Conservation (phyloP, 2,888 invertebrate species). For the Taphrorychus bicolor region DNA sequence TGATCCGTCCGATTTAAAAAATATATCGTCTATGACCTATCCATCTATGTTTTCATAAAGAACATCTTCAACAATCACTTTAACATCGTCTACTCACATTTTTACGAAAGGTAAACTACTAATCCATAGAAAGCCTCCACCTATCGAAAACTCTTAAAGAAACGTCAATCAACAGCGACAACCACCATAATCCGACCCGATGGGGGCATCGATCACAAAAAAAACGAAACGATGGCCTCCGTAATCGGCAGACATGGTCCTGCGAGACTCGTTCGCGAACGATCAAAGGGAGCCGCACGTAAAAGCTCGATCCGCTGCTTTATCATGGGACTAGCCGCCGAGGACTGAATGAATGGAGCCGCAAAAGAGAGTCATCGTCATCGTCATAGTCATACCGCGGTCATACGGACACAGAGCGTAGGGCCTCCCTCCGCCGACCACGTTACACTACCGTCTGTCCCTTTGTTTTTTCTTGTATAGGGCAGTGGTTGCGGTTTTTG, state of each 20-base stretch:
- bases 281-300: constrained; percentile 30
- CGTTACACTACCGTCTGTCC: neutral
- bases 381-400: neutral
- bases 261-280: constrained; percentile 23
- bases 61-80: no score
- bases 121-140: constrained; percentile 20
- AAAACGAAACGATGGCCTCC: constrained; percentile 13
- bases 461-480: neutral
- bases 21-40: no score
- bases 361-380: no score
- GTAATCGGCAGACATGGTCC: constrained; percentile 28
- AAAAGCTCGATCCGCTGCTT: constrained; percentile 21
- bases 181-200: neutral
- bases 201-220: neutral
- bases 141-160: constrained; percentile 5
- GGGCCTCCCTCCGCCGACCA: neutral
- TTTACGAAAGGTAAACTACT: neutral
- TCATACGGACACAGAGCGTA: neutral
- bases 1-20: no score
- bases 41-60: no score
- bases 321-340: constrained; percentile 36
- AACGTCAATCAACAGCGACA: constrained; percentile 1
- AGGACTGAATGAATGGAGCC: constrained; percentile 31
- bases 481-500: neutral
- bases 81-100: no score